Base-by-base conservation (phyloP, 2,113 vertebrate species). In the Bos javanicus region DNA sequence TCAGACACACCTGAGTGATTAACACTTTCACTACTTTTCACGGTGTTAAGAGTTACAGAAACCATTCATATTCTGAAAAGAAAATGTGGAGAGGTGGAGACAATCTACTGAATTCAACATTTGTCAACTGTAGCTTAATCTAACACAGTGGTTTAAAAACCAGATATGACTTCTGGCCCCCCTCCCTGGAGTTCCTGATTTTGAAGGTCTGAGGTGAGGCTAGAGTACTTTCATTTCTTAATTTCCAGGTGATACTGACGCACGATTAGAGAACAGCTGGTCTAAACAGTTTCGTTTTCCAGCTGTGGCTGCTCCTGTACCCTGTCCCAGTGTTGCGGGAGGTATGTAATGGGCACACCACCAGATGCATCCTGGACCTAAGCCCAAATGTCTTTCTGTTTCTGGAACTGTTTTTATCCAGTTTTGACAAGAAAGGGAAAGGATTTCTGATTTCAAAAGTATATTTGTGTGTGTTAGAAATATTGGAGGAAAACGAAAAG, bases 401-500 rank as follows among this genome's bases (percentile, higher is more conserved):
- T 95, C 50, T 93, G n/a, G 28, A 85, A 46, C 76, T 89, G 12
- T 71, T 87, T 67, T 48, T 88, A 30, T 59, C 30, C 43, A 9
- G 60, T 93, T 90, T 87, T 74, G 16, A 91, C 43, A 86, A 85
- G 57, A 85, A 78, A 19, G 3, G 5, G 17, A 15, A 83, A 81
- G n/a, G 36, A 71, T 83, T 96, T 96, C 46, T 91, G 48, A 64
- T 96, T 94, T 78, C 87, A 60, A 64, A 88, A 39, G 57, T 59
- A 60, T 50, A 81, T 80, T 96, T 59, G 26, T 87, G 12, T 21
- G 64, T 93, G 62, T 83, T 76, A 78, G 12, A 86, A 93, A 86
- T 91, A 57, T 26, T 71, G 64, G 7, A 56, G 39, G 39, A 93
- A 97, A 95, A 15, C 39, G 57, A 14, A 50, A 33, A 21, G 74